Conservation (phyloP, 2,113 vertebrate species). For the Plestiodon gilberti region DNA sequence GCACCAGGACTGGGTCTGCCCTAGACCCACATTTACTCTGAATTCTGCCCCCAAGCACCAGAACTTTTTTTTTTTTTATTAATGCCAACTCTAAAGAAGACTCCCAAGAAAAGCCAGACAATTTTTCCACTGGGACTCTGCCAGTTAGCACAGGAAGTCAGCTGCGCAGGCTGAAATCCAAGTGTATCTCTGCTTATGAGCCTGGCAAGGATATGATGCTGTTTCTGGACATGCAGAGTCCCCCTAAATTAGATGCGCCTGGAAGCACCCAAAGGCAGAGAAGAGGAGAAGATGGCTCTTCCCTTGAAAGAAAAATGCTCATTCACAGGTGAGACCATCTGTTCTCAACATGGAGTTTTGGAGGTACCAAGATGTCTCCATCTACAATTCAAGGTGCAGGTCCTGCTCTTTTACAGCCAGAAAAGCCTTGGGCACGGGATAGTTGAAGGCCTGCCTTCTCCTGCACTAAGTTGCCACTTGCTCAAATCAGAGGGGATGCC, state of each 20-base stretch:
- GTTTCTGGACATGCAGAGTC: background rate
- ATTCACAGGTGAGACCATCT: background rate
- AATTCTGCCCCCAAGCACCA: too few relatives aligned
- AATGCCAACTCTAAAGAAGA: background rate
- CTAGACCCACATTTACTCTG: background rate
- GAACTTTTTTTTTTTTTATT: background rate
- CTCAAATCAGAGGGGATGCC: too few relatives aligned
- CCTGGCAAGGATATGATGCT: background rate
- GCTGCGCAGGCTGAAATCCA: background rate
- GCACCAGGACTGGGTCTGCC: too few relatives aligned
- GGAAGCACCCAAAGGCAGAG: background rate
- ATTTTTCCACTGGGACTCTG: background rate
- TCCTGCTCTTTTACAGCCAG: too few relatives aligned
- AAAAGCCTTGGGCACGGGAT: too few relatives aligned
- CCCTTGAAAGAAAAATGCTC: background rate
- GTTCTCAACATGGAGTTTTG: background rate
- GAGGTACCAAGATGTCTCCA: background rate
- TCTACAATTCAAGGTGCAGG: too few relatives aligned
- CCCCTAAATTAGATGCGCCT: accelerated
- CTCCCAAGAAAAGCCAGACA: too few relatives aligned
- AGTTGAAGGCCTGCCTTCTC: too few relatives aligned
- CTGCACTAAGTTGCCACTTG: too few relatives aligned
- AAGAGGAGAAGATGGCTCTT: background rate
- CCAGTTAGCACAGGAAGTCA: background rate
- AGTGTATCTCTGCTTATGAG: background rate